A percentile compares a stretch with the other conserved stretches of the same genome.
Evolutionary conservation across 2,797 vertebrate species (phyloP).

Genomic region (Ispidina picta): DNA sequence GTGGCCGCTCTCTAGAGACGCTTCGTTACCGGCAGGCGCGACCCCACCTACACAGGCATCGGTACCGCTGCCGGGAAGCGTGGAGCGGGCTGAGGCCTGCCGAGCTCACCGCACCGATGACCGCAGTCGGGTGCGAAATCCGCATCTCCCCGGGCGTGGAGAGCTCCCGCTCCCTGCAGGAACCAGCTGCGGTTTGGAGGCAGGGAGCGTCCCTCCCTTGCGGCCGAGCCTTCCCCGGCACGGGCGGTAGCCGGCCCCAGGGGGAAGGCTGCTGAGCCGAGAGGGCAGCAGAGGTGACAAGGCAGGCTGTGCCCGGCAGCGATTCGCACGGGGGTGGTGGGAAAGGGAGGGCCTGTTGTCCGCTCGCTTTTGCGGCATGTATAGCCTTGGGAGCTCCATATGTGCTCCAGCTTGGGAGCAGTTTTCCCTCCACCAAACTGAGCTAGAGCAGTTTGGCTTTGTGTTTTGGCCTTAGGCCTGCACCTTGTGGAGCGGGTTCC

Average conservation of each 20-base stretch:
- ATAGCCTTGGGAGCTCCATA: background rate
- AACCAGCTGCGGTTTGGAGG: background rate
- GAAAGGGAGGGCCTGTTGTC: background rate
- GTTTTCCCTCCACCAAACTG: background rate
- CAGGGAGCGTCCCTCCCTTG: background rate
- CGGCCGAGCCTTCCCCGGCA: background rate
- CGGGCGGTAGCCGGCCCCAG: accelerated
- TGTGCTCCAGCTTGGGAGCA: background rate
- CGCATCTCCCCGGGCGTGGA: background rate
- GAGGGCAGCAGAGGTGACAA: background rate
- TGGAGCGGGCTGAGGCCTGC: background rate
- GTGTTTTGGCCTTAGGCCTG: background rate
- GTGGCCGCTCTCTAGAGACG: background rate
- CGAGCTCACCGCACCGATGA: background rate
- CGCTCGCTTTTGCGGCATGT: background rate
- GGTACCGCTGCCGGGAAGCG: background rate
- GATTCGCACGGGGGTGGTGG: background rate
- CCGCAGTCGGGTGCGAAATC: background rate
- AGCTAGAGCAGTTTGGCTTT: background rate
- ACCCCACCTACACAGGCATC: accelerated
- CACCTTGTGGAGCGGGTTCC: background rate
- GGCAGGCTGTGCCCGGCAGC: background rate
- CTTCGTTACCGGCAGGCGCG: background rate
- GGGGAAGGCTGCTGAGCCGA: background rate
- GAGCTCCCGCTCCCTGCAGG: background rate